Percentiles rank a stretch among this genome's conserved stretches.
phyloP scores from a whole-genome alignment of 2,113 vertebrate genomes.

The Thinocorus orbignyianus region DNA sequence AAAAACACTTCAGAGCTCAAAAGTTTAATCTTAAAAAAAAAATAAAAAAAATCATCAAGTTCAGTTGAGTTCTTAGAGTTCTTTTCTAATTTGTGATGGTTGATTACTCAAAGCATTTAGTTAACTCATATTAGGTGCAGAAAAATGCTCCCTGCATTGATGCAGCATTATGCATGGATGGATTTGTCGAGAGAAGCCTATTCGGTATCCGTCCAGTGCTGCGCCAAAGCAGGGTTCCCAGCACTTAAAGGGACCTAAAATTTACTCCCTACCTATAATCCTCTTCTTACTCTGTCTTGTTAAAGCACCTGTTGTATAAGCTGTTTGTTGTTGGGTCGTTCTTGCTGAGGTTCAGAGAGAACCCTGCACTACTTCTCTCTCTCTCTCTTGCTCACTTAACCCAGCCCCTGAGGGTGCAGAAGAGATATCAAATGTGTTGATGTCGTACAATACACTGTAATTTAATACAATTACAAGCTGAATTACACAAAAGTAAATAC shows the following conservation, averaged over 20 bases:
- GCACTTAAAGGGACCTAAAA: neutral
- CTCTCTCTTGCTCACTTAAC: neutral
- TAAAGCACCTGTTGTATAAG: neutral
- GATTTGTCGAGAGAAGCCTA: neutral
- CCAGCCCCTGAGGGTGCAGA: neutral
- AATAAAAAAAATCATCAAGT: neutral
- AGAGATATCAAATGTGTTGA: neutral
- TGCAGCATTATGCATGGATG: neutral
- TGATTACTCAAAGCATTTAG: neutral
- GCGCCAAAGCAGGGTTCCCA: neutral
- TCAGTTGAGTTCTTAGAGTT: neutral
- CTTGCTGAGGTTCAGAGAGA: neutral
- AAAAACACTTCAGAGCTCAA: neutral
- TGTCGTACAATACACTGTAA: neutral
- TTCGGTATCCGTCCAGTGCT: fast-evolving
- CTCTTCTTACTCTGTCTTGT: neutral
- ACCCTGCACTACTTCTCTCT: neutral
- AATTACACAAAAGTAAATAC: neutral
- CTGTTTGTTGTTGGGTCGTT: neutral
- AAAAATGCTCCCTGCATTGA: neutral
- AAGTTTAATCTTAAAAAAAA: neutral
- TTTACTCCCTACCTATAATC: neutral
- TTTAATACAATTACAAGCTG: neutral
- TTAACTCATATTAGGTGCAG: neutral
- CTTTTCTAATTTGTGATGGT: neutral